Conservation (phyloP, 2,113 vertebrate genomes). For the Irena cyanogastra region DNA sequence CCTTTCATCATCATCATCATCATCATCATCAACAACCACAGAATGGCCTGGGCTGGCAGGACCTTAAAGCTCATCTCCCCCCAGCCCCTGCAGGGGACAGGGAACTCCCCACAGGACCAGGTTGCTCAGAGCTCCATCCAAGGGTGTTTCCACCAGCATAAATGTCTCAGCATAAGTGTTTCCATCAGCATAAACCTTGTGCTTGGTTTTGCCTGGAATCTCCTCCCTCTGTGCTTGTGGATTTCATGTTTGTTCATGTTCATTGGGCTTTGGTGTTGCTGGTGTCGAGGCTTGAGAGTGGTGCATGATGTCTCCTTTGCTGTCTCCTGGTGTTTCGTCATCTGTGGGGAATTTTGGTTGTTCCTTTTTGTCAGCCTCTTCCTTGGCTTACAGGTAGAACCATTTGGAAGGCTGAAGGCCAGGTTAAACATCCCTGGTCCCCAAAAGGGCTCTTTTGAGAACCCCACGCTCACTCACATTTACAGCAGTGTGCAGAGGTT, state of each 20-base stretch:
- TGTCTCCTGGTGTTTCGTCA: slow-evolving; percentile 33
- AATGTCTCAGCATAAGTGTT: background rate
- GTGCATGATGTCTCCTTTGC: background rate
- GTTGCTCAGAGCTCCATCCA: background rate
- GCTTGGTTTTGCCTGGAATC: background rate
- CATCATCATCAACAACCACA: background rate
- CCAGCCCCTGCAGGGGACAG: background rate
- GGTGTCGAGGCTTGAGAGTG: background rate
- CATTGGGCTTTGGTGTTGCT: background rate
- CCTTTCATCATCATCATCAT: background rate
- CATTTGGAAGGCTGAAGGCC: background rate
- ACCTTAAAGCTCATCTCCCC: background rate
- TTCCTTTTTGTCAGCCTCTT: slow-evolving; percentile 21
- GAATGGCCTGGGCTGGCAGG: background rate
- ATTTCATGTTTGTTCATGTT: background rate
- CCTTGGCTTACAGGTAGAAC: slow-evolving; percentile 2
- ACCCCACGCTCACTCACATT: background rate
- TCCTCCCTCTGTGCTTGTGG: slow-evolving; percentile 16
- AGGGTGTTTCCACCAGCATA: background rate
- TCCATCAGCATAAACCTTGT: background rate
- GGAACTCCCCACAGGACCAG: background rate
- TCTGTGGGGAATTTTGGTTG: background rate
- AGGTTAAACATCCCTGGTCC: background rate
- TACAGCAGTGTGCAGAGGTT: background rate
- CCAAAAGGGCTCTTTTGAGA: background rate